Evolutionary conservation across 2,113 vertebrate species (phyloP).

Genomic region (Peromyscus maniculatus): DNA sequence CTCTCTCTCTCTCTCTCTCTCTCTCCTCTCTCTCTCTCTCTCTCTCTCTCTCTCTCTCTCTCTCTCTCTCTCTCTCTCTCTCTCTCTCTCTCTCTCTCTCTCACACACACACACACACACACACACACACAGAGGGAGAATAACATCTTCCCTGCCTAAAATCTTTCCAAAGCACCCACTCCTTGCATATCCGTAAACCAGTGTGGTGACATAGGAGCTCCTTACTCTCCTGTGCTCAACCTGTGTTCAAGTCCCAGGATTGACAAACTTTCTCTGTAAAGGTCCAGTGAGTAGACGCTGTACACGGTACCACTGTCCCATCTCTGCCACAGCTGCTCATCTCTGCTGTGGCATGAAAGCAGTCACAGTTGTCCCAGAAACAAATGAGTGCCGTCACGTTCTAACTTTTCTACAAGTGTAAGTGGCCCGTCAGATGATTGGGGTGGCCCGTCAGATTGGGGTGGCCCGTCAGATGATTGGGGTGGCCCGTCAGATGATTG

Average conservation of each 20-base stretch:
- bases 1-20: neutral
- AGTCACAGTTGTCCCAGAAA: neutral
- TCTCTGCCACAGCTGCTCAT: neutral
- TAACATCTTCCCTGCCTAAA: neutral
- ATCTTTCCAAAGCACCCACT: neutral
- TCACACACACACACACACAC: neutral
- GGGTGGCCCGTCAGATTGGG: too few species aligned
- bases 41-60: neutral
- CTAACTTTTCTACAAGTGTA: slow-evolving; percentile 14
- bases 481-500: too few species aligned
- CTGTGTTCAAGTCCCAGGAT: neutral
- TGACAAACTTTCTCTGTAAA: neutral
- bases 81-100: neutral
- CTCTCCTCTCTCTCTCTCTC: neutral
- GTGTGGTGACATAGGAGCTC: neutral
- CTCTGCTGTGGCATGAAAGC: slow-evolving; percentile 8
- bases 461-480: too few species aligned
- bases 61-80: neutral
- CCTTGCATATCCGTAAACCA: neutral
- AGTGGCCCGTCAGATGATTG: too few species aligned
- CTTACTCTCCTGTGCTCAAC: neutral
- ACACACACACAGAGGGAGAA: neutral
- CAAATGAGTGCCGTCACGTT: neutral
- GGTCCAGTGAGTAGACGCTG: neutral
- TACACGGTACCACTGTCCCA: neutral